Conservation (phyloP, 2,797 vertebrate species). For the Fundulus diaphanus region DNA sequence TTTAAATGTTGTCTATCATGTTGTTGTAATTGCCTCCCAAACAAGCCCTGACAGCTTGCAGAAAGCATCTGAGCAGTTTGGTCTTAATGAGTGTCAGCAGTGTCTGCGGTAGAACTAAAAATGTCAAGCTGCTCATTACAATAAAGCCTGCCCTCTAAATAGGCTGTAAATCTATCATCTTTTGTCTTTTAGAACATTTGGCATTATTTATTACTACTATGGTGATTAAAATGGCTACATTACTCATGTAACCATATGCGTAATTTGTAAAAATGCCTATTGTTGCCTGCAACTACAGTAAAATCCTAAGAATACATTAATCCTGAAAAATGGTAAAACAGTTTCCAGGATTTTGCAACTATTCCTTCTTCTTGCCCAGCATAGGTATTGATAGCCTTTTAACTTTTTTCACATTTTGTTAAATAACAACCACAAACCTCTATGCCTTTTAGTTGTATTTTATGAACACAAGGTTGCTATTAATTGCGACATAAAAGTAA, state of each 20-base stretch:
- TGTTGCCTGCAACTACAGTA: no score
- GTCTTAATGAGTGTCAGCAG: slow-evolving; percentile 35
- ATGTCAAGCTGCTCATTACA: slow-evolving; percentile 7
- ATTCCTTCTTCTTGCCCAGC: no score
- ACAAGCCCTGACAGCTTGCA: slow-evolving; percentile 35
- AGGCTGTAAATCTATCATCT: slow-evolving; percentile 3
- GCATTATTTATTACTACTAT: slow-evolving; percentile 6
- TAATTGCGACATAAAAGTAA: neutral
- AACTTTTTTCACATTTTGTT: no score
- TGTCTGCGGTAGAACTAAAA: slow-evolving; percentile 45
- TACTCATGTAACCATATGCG: neutral
- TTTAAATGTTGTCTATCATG: neutral
- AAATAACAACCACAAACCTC: no score
- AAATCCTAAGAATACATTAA: no score
- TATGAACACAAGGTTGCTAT: neutral
- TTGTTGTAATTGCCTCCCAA: slow-evolving; percentile 11
- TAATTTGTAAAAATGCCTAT: no score
- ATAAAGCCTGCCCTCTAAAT: slow-evolving; percentile 10
- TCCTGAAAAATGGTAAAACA: no score
- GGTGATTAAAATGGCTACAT: neutral
- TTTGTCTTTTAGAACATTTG: slow-evolving; percentile 1
- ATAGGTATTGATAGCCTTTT: no score
- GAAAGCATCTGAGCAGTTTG: slow-evolving; percentile 23
- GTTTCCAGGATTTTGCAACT: no score
- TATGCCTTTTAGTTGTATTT: no score